phyloP scores from a whole-genome alignment of 2,797 vertebrate genomes.

The Hydrolagus colliei region DNA sequence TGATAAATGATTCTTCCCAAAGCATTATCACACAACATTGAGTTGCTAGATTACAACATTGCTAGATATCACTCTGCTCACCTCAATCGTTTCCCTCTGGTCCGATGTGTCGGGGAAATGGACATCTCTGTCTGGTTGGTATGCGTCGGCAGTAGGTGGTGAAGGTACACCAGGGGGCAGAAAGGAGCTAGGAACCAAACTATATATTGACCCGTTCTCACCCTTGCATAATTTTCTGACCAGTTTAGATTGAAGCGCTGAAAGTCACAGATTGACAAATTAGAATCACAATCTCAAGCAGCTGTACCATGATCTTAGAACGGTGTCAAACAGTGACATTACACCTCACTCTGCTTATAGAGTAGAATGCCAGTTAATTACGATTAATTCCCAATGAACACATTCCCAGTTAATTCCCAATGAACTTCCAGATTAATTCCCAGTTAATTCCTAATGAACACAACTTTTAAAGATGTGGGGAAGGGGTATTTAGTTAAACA shows the following conservation, averaged over 20 bases:
- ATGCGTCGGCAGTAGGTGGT: conserved; percentile 31
- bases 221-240: conserved; percentile 65
- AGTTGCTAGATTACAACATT: not conserved
- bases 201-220: conserved; percentile 46
- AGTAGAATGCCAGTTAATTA: too few relatives aligned
- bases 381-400: too few relatives aligned
- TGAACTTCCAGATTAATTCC: too few relatives aligned
- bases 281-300: not conserved
- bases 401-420: too few relatives aligned
- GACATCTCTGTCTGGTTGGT: conserved; percentile 39
- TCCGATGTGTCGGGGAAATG: conserved; percentile 43
- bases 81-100: conserved; percentile 43
- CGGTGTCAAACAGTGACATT: not conserved
- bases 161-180: conserved; percentile 46
- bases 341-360: not conserved
- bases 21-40: too few relatives aligned
- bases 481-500: too few relatives aligned
- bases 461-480: too few relatives aligned
- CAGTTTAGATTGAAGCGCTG: conserved; percentile 66
- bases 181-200: conserved; percentile 45
- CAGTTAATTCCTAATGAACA: too few relatives aligned
- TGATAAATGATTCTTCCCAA: not conserved
- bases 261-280: conserved; percentile 35
- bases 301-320: not conserved
- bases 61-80: conserved; percentile 33